Evolutionary conservation across 2,113 vertebrate genomes (phyloP), one percentile per base, ranked within the genome.

Genomic region (Oenanthe melanoleuca): DNA sequence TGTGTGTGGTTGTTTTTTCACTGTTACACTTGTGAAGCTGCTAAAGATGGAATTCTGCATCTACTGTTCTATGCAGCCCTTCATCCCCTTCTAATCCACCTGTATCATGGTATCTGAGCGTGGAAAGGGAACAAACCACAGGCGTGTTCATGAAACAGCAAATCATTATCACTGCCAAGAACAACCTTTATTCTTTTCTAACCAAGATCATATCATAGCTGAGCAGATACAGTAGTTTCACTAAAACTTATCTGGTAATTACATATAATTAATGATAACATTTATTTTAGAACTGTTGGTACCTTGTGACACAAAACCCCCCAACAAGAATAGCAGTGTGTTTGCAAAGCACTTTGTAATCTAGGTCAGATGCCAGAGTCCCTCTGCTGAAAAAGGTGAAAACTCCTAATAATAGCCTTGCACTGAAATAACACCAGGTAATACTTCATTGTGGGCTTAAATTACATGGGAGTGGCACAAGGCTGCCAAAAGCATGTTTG

Each of bases 111-210:
- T 26, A 83, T 84, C 80, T 45, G 37, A 88, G 65, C 15, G 2
- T 4, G 44, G 80, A 92, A 86, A 88, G 40, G 34, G 53, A 93
- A 83, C 38, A 90, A 94, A 80, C 47, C 75, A 74, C 56, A 80
- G 21, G 31, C 0, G 0, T 81, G 95, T 93, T 88, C 91, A 89
- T 49, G 72, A 86, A 77, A 85, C 91, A 95, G 88, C 77, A 93
- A 78, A 74, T 37, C n/a, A 53, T 74, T 78, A 86, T 71, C 65
- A 75, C 20, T 79, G 69, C 80, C 83, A 93, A 95, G 89, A 97
- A 81, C 78, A 91, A 91, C 60, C 86, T 92, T 93, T 93, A 93
- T 78, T 94, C 88, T 92, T 69, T 74, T 71, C 65, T 89, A 91
- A 67, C 37, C 61, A 75, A 92, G 95, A 93, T 87, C 52, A 14